Conservation (phyloP, 1,140 invertebrate species). For the Cyrtorhinus lividipennis region DNA sequence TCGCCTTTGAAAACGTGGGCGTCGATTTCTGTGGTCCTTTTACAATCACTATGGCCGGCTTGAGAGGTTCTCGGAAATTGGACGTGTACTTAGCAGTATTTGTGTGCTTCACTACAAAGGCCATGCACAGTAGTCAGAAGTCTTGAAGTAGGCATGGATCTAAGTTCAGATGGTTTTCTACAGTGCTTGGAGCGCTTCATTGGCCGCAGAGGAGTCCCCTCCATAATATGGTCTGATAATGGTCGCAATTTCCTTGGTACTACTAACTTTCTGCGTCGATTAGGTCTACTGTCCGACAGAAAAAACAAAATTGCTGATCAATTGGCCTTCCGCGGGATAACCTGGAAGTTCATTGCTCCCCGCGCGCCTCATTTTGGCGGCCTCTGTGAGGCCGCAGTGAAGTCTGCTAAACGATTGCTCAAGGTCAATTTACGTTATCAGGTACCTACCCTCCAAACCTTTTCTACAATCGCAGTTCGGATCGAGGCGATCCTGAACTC, state of each 20-base stretch:
- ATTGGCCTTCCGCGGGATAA: constrained; percentile 13
- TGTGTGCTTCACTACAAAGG: constrained; percentile 18
- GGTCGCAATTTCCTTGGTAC: constrained; percentile 30
- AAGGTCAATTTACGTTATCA: background rate
- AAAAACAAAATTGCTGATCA: background rate
- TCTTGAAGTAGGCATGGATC: constrained; percentile 25
- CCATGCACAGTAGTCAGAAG: no score
- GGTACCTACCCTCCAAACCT: background rate
- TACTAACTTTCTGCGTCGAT: background rate
- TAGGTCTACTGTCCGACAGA: background rate
- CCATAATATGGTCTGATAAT: constrained; percentile 26
- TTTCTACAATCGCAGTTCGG: no score
- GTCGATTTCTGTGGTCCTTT: no score
- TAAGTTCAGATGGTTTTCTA: constrained; percentile 23
- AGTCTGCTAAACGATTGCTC: no score
- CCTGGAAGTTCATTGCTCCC: constrained; percentile 25
- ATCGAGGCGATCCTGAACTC: no score
- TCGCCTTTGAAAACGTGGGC: no score
- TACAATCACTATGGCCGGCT: no score
- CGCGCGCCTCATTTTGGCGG: constrained; percentile 25
- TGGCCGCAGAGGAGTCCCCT: constrained; percentile 24
- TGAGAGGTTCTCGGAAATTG: no score
- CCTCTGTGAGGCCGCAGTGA: constrained; percentile 20
- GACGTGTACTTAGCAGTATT: background rate
- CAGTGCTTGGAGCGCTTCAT: constrained; percentile 28